Evolutionary conservation across 2,888 invertebrate genomes (phyloP).

Genomic region (Noctuana brunneofusca): DNA sequence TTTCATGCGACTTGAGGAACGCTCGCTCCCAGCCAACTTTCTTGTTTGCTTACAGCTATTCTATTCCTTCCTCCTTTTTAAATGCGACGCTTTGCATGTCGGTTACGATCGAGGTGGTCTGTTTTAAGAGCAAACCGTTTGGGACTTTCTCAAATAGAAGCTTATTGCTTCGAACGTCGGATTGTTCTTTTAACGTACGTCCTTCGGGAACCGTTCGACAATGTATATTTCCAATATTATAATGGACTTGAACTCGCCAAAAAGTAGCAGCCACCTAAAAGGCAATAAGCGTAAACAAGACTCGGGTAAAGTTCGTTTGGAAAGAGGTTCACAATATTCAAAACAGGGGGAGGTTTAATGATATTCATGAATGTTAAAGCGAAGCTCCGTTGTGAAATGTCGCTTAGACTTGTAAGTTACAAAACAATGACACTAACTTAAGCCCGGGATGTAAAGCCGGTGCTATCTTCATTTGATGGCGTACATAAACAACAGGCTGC

Average conservation of each 20-base stretch:
- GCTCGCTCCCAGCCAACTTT: conserved; percentile 63
- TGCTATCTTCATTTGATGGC: conserved; percentile 75
- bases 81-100: conserved; percentile 71
- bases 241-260: conserved; percentile 48
- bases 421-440: conserved; percentile 80
- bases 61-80: conserved; percentile 66
- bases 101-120: conserved; percentile 62
- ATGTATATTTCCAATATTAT: conserved; percentile 58
- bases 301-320: conserved; percentile 61
- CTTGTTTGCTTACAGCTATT: conserved; percentile 68
- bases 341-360: conserved; percentile 73
- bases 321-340: conserved; percentile 67
- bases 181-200: conserved; percentile 62
- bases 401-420: conserved; percentile 77
- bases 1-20: conserved; percentile 60
- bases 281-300: conserved; percentile 69
- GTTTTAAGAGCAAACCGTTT: conserved; percentile 69
- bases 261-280: conserved; percentile 56
- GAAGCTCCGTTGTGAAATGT: conserved; percentile 72
- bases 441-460: conserved; percentile 71
- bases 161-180: conserved; percentile 64
- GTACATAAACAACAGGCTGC: conserved; percentile 69
- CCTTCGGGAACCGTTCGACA: conserved; percentile 49
- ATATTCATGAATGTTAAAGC: conserved; percentile 79
- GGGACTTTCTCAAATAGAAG: conserved; percentile 65